Evolutionary conservation across 2,888 invertebrate genomes (phyloP), one percentile per base, ranked within the genome.

Genomic region (Cistogaster globosa): DNA sequence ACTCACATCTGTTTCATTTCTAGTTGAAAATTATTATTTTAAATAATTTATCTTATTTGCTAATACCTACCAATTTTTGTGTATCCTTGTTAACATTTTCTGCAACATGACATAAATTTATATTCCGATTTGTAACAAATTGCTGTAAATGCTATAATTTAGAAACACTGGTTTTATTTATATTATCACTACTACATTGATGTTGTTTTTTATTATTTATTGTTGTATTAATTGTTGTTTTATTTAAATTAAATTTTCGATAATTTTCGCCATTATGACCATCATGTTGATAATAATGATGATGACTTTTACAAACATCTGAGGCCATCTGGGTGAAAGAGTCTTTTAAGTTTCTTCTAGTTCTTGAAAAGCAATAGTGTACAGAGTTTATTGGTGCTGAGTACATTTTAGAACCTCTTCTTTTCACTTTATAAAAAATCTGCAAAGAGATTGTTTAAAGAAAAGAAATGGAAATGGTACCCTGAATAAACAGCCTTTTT

Each of bases 181-280:
- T 32, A 80, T 42, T 53, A 81, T 77, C 83, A 74, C 75, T 78
- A 83, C 82, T 78, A 80, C 80, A 74, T 83, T 84, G 86, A 76
- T 81, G 83, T 86, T 82, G 77, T 86, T 86, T 80, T 60, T 32
- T 67, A 55, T 53, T 76, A 65, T 57, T 81, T 83, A 68, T 74
- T 87, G 87, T 63, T 80, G 87, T 72, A 77, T 77, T 68, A 75
- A 68, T 60, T 86, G 87, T 71, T 87, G 86, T 83, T 83, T 74
- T 81, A 76, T 84, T 83, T 78, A 85, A 85, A 78, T 53, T 68
- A 55, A 81, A 71, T 42, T 85, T 20, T n/a, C 55, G 45, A 11
- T 11, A 22, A 20, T 8, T 77, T 62, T 68, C 75, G 20, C 75
- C 79, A 2, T 18, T 9, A 63, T 32, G 32, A 32, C 60, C 67